A percentile compares a stretch with the other conserved stretches of the same genome.
phyloP scores from a whole-genome alignment of 2,797 vertebrate species.

The Lophotriccus pileatus region DNA sequence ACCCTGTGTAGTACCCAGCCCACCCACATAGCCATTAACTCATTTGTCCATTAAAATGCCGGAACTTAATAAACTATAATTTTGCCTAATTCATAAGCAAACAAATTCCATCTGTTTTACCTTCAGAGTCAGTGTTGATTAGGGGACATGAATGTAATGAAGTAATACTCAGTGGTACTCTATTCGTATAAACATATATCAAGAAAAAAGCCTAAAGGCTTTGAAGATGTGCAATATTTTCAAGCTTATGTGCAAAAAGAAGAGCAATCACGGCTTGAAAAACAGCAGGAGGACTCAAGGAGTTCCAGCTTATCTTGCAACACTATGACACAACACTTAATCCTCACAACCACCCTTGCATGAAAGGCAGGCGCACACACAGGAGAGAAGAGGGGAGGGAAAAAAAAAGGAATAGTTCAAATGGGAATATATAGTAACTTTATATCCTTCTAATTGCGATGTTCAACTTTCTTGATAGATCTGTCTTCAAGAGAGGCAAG shows the following conservation, averaged over 20 bases:
- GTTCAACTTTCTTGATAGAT: background rate
- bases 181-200: conserved; percentile 11
- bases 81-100: conserved; percentile 51
- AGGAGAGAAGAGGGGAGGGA: background rate
- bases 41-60: conserved; percentile 10
- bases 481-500: background rate
- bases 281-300: background rate
- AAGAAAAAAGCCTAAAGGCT: conserved; percentile 27
- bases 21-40: background rate
- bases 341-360: background rate
- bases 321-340: background rate
- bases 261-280: background rate
- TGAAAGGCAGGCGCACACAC: background rate
- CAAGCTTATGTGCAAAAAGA: background rate
- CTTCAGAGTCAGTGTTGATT: conserved; percentile 25
- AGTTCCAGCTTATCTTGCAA: background rate
- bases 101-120: conserved; percentile 50
- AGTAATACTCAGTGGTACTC: background rate
- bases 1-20: background rate
- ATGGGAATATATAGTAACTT: background rate
- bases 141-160: background rate
- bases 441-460: background rate
- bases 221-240: background rate
- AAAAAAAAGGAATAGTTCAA: background rate
- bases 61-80: conserved; percentile 46